Percentiles rank a stretch among this genome's conserved stretches.
Evolutionary conservation across 2,888 invertebrate species (phyloP).

Genomic region (Morpho deidamia): DNA sequence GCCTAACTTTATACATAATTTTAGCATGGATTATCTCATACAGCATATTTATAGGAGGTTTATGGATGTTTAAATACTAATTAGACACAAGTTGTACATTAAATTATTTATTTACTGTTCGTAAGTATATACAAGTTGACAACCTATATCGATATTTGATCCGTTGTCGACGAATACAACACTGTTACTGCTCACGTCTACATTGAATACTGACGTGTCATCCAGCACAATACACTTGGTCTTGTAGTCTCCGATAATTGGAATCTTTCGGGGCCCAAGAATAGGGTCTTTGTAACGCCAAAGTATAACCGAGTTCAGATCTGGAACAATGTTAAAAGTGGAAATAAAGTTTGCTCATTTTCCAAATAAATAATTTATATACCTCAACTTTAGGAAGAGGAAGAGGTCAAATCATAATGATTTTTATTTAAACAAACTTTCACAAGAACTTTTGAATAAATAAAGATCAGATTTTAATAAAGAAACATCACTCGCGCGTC

Average conservation of each 20-base stretch:
- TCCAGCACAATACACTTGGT: conserved; percentile 78
- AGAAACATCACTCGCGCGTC: too few relatives aligned
- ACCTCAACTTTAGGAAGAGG: too few relatives aligned
- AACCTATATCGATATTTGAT: conserved; percentile 68
- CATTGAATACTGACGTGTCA: conserved; percentile 63
- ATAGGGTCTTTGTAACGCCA: conserved; percentile 88
- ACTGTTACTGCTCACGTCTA: conserved; percentile 63
- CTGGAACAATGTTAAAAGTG: conserved; percentile 62
- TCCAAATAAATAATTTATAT: too few relatives aligned
- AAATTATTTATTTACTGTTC: conserved; percentile 42
- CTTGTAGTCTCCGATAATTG: conserved; percentile 81
- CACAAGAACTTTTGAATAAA: too few relatives aligned
- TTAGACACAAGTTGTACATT: conserved; percentile 30
- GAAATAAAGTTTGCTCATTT: too few relatives aligned
- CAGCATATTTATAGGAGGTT: too few relatives aligned
- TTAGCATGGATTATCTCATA: too few relatives aligned
- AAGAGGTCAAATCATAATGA: too few relatives aligned
- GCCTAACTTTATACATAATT: too few relatives aligned
- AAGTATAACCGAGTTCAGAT: conserved; percentile 79
- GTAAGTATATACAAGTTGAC: conserved; percentile 73
- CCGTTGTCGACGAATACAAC: conserved; percentile 66
- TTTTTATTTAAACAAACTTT: too few relatives aligned
- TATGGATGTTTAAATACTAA: too few relatives aligned
- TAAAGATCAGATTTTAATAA: too few relatives aligned
- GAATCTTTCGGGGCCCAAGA: conserved; percentile 87